Percentiles rank a stretch among this genome's conserved stretches.
Conservation (phyloP, 2,888 invertebrate species). For the Aspidapion aeneum region DNA sequence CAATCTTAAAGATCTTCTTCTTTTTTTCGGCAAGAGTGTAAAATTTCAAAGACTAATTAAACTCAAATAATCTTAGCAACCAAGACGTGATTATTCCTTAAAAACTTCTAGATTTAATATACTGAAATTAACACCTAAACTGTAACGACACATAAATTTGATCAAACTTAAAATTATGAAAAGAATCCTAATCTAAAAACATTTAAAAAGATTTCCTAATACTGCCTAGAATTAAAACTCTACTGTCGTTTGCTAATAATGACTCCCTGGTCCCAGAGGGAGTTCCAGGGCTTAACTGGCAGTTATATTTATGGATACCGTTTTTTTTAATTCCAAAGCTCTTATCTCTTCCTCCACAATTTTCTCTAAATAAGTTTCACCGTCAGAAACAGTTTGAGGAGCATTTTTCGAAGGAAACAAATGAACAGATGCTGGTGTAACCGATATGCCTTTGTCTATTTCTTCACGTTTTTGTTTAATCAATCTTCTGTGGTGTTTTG, state of each 20-base stretch:
- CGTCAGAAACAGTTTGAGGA: slow-evolving; percentile 50
- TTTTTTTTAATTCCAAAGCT: slow-evolving; percentile 45
- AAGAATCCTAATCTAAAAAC: no score
- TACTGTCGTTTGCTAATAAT: slow-evolving; percentile 51
- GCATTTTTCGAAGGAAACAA: slow-evolving; percentile 46
- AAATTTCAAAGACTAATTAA: no score
- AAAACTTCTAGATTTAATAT: no score
- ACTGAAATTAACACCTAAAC: no score
- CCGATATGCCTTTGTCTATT: slow-evolving; percentile 47
- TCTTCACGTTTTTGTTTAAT: slow-evolving; percentile 55
- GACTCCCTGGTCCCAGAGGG: slow-evolving; percentile 66
- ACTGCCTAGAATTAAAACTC: slow-evolving; percentile 41
- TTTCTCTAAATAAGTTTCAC: slow-evolving; percentile 64
- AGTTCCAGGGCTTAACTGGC: slow-evolving; percentile 63
- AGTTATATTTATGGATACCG: slow-evolving; percentile 55
- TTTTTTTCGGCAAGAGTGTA: no score
- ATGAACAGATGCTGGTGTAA: slow-evolving; percentile 40
- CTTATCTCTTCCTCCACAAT: slow-evolving; percentile 64
- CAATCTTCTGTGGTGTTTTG: slow-evolving; percentile 61
- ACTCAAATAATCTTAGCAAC: no score
- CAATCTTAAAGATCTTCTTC: no score
- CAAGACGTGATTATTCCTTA: no score
- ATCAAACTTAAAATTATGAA: no score
- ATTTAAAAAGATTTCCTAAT: no score
- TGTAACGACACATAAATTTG: no score